Conservation (phyloP, 2,797 vertebrate species). For the Enteromius anoplus region DNA sequence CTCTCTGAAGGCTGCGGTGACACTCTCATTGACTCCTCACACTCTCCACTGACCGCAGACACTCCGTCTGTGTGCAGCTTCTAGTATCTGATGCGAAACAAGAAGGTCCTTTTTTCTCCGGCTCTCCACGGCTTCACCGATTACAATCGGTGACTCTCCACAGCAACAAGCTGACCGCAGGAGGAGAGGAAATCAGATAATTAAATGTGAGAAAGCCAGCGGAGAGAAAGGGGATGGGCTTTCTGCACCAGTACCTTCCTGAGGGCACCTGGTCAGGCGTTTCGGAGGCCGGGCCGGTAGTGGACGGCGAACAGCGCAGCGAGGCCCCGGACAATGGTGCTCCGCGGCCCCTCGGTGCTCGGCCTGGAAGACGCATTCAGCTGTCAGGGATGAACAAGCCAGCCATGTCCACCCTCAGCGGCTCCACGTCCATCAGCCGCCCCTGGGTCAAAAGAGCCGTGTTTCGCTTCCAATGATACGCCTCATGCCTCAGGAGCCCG, state of each 20-base stretch:
- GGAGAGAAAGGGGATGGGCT: slow-evolving; percentile 76
- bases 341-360: slow-evolving; percentile 80
- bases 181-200: slow-evolving; percentile 91
- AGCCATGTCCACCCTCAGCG: slow-evolving; percentile 90
- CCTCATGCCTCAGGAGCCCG: slow-evolving; percentile 81
- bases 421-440: slow-evolving; percentile 81
- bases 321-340: slow-evolving; percentile 81
- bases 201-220: slow-evolving; percentile 90
- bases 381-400: slow-evolving; percentile 91
- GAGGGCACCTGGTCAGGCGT: slow-evolving; percentile 81
- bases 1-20: slow-evolving; percentile 72
- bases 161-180: slow-evolving; percentile 81
- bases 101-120: slow-evolving; percentile 78
- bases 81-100: slow-evolving; percentile 86
- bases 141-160: slow-evolving; percentile 83
- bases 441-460: slow-evolving; percentile 54
- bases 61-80: slow-evolving; percentile 75
- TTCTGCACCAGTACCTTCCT: slow-evolving; percentile 89
- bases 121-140: slow-evolving; percentile 83
- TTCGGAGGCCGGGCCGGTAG: slow-evolving; percentile 69
- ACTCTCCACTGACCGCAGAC: slow-evolving; percentile 78
- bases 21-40: slow-evolving; percentile 84
- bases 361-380: slow-evolving; percentile 86
- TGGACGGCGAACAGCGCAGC: slow-evolving; percentile 72
- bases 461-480: slow-evolving; percentile 70